Evolutionary conservation across 2,888 invertebrate species (phyloP).

Genomic region (Chouioia cunea): DNA sequence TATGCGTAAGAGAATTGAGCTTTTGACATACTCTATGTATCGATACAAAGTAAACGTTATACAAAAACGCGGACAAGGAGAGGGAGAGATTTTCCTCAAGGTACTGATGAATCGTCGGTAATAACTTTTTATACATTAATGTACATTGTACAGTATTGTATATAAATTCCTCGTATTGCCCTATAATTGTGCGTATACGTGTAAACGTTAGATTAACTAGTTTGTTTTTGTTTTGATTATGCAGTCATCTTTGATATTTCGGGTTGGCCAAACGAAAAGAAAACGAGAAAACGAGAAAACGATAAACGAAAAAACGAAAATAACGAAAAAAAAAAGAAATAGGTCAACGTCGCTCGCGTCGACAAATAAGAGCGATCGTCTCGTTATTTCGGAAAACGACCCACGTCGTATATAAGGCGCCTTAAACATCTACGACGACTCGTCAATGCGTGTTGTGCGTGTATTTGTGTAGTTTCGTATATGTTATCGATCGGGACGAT

Average conservation of each 20-base stretch:
- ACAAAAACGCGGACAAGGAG: background rate
- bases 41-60: constrained; percentile 7
- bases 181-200: constrained; percentile 32
- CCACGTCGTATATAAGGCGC: constrained; percentile 32
- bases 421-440: constrained; percentile 37
- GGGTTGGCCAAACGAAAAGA: background rate
- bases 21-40: constrained; percentile 16
- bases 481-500: background rate
- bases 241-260: constrained; percentile 27
- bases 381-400: constrained; percentile 41
- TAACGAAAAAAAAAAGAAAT: too few species aligned
- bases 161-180: constrained; percentile 11
- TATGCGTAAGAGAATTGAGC: constrained; percentile 11
- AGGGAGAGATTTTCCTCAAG: constrained; percentile 16
- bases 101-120: constrained; percentile 22
- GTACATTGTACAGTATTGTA: constrained; percentile 26
- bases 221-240: constrained; percentile 41
- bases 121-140: constrained; percentile 41
- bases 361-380: constrained; percentile 18
- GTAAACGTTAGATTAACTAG: constrained; percentile 37
- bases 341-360: too few species aligned
- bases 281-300: background rate
- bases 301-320: constrained; percentile 20
- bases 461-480: constrained; percentile 1
- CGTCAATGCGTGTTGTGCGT: constrained; percentile 10